Conservation (phyloP, 2,888 invertebrate species). For the Drosophila neutralis region DNA sequence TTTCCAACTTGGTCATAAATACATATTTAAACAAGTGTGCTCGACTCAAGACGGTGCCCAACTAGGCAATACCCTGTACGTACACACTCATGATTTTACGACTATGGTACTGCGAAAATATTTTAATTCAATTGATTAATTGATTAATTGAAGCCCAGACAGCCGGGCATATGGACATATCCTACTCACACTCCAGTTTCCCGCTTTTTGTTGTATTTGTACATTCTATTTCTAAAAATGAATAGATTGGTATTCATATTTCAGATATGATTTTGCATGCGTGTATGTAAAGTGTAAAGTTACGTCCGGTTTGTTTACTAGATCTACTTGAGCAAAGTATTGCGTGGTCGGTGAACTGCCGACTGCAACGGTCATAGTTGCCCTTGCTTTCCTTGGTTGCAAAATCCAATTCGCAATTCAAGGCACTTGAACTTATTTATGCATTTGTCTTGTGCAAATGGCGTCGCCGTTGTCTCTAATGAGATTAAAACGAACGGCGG, state of each 20-base stretch:
- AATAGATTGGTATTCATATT: neutral
- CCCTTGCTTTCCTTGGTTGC: neutral
- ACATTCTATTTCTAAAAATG: neutral
- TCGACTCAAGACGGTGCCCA: neutral
- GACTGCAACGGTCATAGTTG: neutral
- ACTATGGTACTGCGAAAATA: neutral
- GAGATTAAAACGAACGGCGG: conserved; percentile 55
- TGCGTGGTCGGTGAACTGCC: neutral
- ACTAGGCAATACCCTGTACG: neutral
- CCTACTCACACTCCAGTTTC: neutral
- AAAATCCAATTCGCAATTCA: conserved; percentile 71
- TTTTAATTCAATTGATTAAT: neutral
- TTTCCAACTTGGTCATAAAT: conserved; percentile 8
- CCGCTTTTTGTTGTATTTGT: neutral
- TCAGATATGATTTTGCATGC: neutral
- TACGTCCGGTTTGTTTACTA: neutral
- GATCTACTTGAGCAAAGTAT: neutral
- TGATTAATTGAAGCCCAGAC: neutral
- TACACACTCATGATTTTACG: neutral
- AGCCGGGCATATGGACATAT: neutral
- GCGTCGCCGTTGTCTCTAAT: conserved; percentile 66
- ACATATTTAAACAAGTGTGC: conserved; percentile 5
- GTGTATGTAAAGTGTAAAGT: neutral
- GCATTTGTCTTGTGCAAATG: conserved; percentile 76
- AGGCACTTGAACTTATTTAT: conserved; percentile 77